Evolutionary conservation across 2,797 vertebrate genomes (phyloP).

Genomic region (Scolopax bukidnonensis): DNA sequence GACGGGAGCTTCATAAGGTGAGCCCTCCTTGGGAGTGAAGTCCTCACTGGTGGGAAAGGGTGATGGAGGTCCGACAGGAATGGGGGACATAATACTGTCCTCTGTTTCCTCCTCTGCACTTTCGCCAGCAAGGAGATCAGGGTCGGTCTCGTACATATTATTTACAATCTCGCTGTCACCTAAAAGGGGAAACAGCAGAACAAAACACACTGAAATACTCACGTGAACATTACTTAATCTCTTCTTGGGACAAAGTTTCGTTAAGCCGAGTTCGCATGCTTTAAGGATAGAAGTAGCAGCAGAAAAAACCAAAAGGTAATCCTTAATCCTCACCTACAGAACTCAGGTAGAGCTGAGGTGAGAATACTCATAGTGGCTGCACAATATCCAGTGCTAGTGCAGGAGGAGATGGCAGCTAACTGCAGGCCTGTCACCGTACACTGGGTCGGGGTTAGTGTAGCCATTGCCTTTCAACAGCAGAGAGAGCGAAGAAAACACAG

Average conservation of each 20-base stretch:
- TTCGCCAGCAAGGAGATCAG: constrained; percentile 88
- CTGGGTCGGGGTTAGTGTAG: accelerated
- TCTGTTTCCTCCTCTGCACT: constrained; percentile 93
- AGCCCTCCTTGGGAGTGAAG: constrained; percentile 98
- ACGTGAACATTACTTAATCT: neutral
- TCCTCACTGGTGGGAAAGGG: constrained; percentile 92
- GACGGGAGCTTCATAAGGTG: constrained; percentile 96
- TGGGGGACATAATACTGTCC: constrained; percentile 89
- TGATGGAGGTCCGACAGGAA: constrained; percentile 87
- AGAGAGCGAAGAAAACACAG: neutral
- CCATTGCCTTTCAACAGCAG: neutral
- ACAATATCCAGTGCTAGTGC: accelerated
- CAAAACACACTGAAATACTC: constrained; percentile 60
- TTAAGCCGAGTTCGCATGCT: neutral
- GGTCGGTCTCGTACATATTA: constrained; percentile 93
- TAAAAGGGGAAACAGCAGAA: constrained; percentile 70
- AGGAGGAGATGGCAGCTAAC: neutral
- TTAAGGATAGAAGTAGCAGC: neutral
- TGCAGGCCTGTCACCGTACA: accelerated
- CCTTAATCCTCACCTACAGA: neutral
- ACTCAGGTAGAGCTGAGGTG: neutral
- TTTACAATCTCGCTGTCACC: constrained; percentile 95
- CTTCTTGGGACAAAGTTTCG: neutral
- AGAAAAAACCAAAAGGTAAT: neutral
- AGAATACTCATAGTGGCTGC: neutral